A percentile compares a stretch with the other conserved stretches of the same genome.
Evolutionary conservation across 2,113 vertebrate species (phyloP).

Genomic region (Antechinus stuartii): DNA sequence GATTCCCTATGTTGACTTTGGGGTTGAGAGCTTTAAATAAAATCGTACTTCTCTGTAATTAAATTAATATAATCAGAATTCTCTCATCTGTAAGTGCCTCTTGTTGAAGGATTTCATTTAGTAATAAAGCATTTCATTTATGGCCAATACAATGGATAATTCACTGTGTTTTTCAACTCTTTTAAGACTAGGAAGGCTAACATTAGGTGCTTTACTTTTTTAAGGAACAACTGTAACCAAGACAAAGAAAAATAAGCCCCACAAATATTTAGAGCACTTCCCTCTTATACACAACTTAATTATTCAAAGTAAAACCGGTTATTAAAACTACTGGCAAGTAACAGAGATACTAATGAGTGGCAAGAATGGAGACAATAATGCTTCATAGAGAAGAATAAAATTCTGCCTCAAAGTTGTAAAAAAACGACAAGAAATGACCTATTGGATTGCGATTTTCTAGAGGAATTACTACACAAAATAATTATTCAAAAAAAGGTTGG

Average conservation of each 20-base stretch:
- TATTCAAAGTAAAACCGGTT: not conserved
- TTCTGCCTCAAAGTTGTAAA: slow-evolving; percentile 33
- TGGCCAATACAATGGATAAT: slow-evolving; percentile 13
- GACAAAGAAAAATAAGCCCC: slow-evolving; percentile 34
- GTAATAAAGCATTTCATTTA: slow-evolving; percentile 29
- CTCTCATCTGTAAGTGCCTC: not conserved
- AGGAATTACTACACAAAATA: slow-evolving; percentile 17
- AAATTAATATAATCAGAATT: slow-evolving; percentile 8
- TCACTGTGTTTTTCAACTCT: slow-evolving; percentile 34
- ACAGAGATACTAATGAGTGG: not conserved
- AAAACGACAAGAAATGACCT: slow-evolving; percentile 30
- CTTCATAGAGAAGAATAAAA: not conserved
- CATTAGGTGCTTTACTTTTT: slow-evolving; percentile 12
- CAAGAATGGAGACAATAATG: not conserved
- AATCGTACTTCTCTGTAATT: not conserved
- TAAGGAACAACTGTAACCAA: not conserved
- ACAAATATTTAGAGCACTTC: slow-evolving; percentile 43
- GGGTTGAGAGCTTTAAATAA: not conserved
- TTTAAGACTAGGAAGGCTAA: not conserved
- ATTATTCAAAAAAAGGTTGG: slow-evolving; percentile 1
- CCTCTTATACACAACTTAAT: not conserved
- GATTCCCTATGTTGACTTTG: not conserved
- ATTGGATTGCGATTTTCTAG: slow-evolving; percentile 17
- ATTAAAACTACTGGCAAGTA: slow-evolving; percentile 13
- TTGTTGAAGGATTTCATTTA: slow-evolving; percentile 16